Conservation (phyloP, 1,140 invertebrate genomes). For the Polypedilum vanderplanki region DNA sequence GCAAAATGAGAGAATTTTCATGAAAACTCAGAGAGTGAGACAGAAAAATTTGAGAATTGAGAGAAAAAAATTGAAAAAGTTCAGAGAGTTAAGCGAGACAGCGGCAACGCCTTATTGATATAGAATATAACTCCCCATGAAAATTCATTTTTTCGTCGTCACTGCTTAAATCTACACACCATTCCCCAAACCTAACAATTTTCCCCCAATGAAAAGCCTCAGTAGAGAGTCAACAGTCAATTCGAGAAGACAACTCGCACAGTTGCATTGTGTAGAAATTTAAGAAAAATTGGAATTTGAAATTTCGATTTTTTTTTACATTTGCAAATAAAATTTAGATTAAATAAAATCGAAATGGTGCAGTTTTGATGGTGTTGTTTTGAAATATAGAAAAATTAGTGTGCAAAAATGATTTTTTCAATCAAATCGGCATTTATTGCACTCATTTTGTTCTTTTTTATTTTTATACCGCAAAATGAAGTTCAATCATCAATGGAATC, state of each 20-base stretch:
- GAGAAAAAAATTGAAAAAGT: neutral
- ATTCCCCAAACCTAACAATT: neutral
- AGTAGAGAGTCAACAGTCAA: conserved; percentile 1
- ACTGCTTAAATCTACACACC: neutral
- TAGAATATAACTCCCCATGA: neutral
- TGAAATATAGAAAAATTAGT: neutral
- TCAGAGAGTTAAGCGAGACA: neutral
- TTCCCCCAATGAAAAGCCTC: neutral
- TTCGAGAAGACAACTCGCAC: neutral
- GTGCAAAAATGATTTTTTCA: conserved; percentile 5
- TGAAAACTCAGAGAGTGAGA: neutral
- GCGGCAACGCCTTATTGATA: neutral
- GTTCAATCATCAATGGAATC: conserved; percentile 8
- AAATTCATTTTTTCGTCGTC: neutral
- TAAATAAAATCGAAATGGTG: neutral
- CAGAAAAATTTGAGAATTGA: neutral
- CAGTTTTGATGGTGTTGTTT: neutral
- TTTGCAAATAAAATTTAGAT: neutral
- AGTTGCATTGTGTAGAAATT: neutral
- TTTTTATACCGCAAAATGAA: conserved; percentile 23
- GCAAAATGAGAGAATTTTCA: conserved; percentile 15
- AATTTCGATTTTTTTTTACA: neutral
- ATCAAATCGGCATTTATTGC: neutral
- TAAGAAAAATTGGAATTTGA: neutral
- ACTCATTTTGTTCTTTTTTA: neutral